Percentiles rank a stretch among this genome's conserved stretches.
Conservation (phyloP, 2,888 invertebrate genomes). For the Serripes groenlandicus region DNA sequence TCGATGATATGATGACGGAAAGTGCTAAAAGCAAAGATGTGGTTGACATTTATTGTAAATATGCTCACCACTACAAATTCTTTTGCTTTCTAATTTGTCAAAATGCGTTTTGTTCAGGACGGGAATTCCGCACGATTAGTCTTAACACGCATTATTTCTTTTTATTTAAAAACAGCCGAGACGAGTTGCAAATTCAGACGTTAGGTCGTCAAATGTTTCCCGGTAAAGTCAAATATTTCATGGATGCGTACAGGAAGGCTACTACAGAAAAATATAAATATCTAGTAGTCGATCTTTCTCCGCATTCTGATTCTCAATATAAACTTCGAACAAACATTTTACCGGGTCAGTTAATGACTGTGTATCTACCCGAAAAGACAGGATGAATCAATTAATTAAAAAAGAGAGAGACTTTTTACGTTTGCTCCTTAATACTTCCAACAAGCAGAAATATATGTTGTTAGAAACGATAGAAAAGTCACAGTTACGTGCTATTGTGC, state of each 20-base stretch:
- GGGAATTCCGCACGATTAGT: constrained; percentile 6
- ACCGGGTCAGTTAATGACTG: constrained; percentile 45
- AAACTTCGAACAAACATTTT: constrained; percentile 45
- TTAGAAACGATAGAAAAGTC: constrained; percentile 33
- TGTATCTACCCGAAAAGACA: constrained; percentile 36
- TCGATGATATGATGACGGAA: constrained; percentile 47
- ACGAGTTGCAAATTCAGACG: constrained; percentile 51
- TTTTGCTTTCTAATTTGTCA: constrained; percentile 15
- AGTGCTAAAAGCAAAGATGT: constrained; percentile 13
- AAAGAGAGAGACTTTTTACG: constrained; percentile 37
- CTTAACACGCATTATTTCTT: constrained; percentile 42
- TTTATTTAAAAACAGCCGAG: constrained; percentile 50
- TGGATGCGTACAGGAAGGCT: constrained; percentile 51
- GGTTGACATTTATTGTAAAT: constrained; percentile 36
- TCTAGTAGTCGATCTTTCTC: constrained; percentile 46
- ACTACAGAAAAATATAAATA: constrained; percentile 33
- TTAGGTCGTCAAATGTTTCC: constrained; percentile 60
- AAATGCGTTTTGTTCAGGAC: constrained; percentile 13
- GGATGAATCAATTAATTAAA: constrained; percentile 20
- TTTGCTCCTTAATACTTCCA: constrained; percentile 26
- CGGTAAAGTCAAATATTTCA: constrained; percentile 48
- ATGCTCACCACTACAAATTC: constrained; percentile 43
- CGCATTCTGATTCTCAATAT: constrained; percentile 32
- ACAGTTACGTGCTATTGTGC: constrained; percentile 38
- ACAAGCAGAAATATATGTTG: constrained; percentile 8